Base-by-base conservation (phyloP, 2,113 vertebrate species). In the Puntigrus tetrazona region DNA sequence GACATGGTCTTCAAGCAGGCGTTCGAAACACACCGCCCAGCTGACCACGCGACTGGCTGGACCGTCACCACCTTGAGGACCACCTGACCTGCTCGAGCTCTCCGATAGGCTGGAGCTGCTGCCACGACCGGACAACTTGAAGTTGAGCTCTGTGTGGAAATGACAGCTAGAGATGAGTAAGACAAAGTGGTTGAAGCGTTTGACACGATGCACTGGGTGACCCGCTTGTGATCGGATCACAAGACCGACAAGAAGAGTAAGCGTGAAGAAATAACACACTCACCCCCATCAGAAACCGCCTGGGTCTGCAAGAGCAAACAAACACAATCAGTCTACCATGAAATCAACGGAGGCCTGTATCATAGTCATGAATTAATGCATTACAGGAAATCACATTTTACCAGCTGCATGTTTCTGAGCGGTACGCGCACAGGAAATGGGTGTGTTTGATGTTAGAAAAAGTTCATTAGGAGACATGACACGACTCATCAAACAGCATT, bases 1-100 rank as follows among this genome's bases (percentile, higher is more conserved):
- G 55, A 91, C 88, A 0, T 91, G 94, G 83, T 99, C 97, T 88
- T 98, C 97, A 84, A 99, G 91, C 83, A 99, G 95, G 0, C 95
- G 94, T 89, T 99, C 98, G 0, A 99, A 98, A 55, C 97, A 97
- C 3, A 98, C 93, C 0, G 97, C 97, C 98, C 98, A 99, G 91
- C 95, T 94, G 89, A 96, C 95, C 82, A 98, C 97, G 6, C 94
- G 94, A 69, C 93, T 95, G 31, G 94, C 93, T 0, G 90, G 93
- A 83, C 85, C 79, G 0, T 84, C 69, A 0, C 89, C 61, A 43
- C 94, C 89, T 29, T 92, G 91, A 0, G 94, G 90, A 0, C 91
- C 93, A 29, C 93, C 95, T 0, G 96, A 95, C 43, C 81, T 50
- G 73, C 80, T 50, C 11, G 72, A 78, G 20, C 63, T 27, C 11